phyloP scores from a whole-genome alignment of 2,888 invertebrate genomes.

The Brachyptera risi region DNA sequence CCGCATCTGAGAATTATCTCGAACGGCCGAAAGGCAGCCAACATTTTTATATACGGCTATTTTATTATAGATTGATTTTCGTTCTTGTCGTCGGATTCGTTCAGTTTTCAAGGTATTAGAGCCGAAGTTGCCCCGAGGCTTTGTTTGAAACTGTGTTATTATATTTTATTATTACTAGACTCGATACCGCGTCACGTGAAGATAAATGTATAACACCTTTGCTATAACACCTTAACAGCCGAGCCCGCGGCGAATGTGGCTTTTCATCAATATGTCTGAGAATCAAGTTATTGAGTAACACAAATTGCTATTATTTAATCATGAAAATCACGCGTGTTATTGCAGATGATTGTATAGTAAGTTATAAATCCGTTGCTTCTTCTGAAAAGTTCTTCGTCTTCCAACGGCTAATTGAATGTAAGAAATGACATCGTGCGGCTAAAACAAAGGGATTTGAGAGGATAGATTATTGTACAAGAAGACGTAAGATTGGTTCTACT shows the following conservation, averaged over 20 bases:
- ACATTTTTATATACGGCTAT: no score
- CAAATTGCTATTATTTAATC: slow-evolving; percentile 20
- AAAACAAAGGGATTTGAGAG: slow-evolving; percentile 6
- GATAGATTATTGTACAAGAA: slow-evolving; percentile 7
- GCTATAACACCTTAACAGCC: slow-evolving; percentile 19
- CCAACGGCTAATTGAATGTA: slow-evolving; percentile 26
- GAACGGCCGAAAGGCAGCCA: slow-evolving; percentile 2
- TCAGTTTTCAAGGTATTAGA: slow-evolving; percentile 9
- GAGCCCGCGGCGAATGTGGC: slow-evolving; percentile 13
- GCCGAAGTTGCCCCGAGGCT: neutral
- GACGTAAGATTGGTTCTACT: slow-evolving; percentile 6
- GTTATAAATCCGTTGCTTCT: no score
- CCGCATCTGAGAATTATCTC: no score
- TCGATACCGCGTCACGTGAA: slow-evolving; percentile 15
- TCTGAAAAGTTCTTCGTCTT: neutral
- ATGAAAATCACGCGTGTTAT: slow-evolving; percentile 25
- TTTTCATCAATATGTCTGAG: slow-evolving; percentile 15
- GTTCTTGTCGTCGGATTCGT: slow-evolving; percentile 12
- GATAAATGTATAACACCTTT: slow-evolving; percentile 24
- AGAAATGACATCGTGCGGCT: slow-evolving; percentile 22
- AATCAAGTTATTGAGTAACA: slow-evolving; percentile 7
- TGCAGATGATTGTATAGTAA: slow-evolving; percentile 16
- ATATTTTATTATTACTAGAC: slow-evolving; percentile 23
- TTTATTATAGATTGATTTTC: slow-evolving; percentile 8
- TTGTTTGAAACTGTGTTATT: slow-evolving; percentile 20